Evolutionary conservation across 2,797 vertebrate species (phyloP).

Genomic region (Phataginus tricuspis): DNA sequence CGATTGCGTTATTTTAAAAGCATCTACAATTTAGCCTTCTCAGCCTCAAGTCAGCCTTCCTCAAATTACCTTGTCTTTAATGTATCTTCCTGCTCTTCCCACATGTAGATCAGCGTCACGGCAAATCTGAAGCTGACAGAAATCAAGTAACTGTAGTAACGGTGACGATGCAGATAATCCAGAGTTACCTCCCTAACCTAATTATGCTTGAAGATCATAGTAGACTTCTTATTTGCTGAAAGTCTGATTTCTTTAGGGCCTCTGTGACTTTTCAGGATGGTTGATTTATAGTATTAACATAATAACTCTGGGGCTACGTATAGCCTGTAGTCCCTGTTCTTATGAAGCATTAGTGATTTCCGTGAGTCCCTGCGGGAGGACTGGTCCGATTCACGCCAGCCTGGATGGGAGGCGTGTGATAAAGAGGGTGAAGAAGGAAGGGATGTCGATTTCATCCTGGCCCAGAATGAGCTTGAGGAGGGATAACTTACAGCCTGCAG

Average conservation of each 20-base stretch:
- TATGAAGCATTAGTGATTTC: conserved; percentile 48
- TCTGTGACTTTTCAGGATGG: not conserved
- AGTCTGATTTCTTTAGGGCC: not conserved
- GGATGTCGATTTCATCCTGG: conserved; percentile 71
- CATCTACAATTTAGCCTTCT: not conserved
- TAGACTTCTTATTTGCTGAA: not conserved
- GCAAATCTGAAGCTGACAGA: not conserved
- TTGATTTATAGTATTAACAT: conserved; percentile 42
- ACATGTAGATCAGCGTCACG: not conserved
- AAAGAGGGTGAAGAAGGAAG: conserved; percentile 61
- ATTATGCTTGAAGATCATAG: not conserved
- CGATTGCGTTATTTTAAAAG: not conserved
- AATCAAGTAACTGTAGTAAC: not conserved
- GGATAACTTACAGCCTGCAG: conserved; percentile 66
- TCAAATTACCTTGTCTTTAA: conserved; percentile 17
- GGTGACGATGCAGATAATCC: not conserved
- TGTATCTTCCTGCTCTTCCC: conserved; percentile 22
- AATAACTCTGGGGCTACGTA: not conserved
- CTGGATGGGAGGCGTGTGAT: conserved; percentile 46
- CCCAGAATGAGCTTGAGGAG: conserved; percentile 59
- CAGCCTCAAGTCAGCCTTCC: not conserved
- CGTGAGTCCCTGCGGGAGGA: not conserved
- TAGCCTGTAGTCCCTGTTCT: not conserved
- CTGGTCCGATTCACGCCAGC: conserved; percentile 31
- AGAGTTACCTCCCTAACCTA: not conserved